A percentile compares a stretch with the other conserved stretches of the same genome.
Conservation (phyloP, 1,140 invertebrate species). For the Aphaenogaster floridana region DNA sequence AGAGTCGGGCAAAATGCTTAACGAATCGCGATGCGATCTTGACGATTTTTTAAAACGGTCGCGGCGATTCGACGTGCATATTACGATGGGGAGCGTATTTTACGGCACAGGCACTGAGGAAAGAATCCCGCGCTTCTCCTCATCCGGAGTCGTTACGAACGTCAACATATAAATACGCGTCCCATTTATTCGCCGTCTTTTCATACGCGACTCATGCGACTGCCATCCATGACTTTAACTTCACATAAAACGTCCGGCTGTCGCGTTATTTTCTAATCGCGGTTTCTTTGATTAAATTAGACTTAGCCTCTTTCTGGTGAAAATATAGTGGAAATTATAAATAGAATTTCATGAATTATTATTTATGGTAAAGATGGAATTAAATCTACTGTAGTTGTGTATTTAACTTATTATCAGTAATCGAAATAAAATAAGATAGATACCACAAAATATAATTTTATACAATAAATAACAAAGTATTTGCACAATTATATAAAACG, state of each 20-base stretch:
- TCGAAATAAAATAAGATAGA: neutral
- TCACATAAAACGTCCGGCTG: slow-evolving; percentile 7
- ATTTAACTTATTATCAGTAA: neutral
- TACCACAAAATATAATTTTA: neutral
- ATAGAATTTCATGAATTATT: neutral
- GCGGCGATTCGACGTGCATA: slow-evolving; percentile 38
- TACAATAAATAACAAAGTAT: neutral
- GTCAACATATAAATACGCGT: slow-evolving; percentile 43
- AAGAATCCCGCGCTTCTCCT: slow-evolving; percentile 27
- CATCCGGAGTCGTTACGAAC: slow-evolving; percentile 4
- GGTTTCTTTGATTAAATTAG: slow-evolving; percentile 22
- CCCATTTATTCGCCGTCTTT: slow-evolving; percentile 47
- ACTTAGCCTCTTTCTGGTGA: neutral
- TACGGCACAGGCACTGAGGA: neutral
- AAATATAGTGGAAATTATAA: slow-evolving; percentile 14
- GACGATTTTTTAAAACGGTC: slow-evolving; percentile 56
- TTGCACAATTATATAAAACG: neutral
- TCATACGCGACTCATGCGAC: neutral
- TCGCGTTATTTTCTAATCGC: slow-evolving; percentile 16
- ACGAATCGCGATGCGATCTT: slow-evolving; percentile 63
- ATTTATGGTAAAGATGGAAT: neutral
- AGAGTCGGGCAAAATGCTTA: slow-evolving; percentile 1
- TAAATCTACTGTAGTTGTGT: neutral
- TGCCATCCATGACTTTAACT: slow-evolving; percentile 13
- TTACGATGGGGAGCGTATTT: slow-evolving; percentile 35